Evolutionary conservation across 1,140 invertebrate genomes (phyloP), one percentile per base, ranked within the genome.

Genomic region (Drosophila setifemur): DNA sequence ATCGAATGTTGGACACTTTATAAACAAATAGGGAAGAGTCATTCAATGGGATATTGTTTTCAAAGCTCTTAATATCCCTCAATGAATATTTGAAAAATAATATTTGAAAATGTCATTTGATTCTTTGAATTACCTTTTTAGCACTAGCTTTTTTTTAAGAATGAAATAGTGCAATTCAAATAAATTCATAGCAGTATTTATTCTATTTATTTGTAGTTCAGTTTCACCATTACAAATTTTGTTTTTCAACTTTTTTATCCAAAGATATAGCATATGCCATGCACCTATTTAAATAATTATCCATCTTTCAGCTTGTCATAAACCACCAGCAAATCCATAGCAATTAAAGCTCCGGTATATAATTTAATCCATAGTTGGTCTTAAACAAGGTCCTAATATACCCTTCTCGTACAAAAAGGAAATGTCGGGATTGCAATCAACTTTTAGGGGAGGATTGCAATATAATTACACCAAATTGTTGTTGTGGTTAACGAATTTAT

Each of bases 401-500:
- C 52, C 28, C 68, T 26, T 11, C 23, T 55, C 23, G 28, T 33
- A 44, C 11, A 14, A 2, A 11, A 8, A 16, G 1, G 11, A 7
- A 12, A 9, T 37, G 16, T 55, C 26, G 1, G 25, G 37, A 12
- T 43, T 21, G 57, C 28, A 63, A 61, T 63, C 58, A 12, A 28
- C 31, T 14, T 31, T 28, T n/a, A 33, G 31, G 44, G 37, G 25
- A 50, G 55, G 33, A 50, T 73, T 69, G 69, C 72, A 73, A 73
- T 66, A 77, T 82, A 82, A 82, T 82, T 82, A 82, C 57, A 79
- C 60, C 73, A 69, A 72, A 71, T 73, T 76, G 79, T 64, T 73
- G 49, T 60, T 85, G 81, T 39, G 81, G 81, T 85, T 85, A 81
- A 86, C 81, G 61, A 81, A 85, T 85, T 85, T 85, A 86, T 81